A percentile compares a stretch with the other conserved stretches of the same genome.
Evolutionary conservation across 2,888 invertebrate species (phyloP).

Genomic region (Alsophila aescularia): DNA sequence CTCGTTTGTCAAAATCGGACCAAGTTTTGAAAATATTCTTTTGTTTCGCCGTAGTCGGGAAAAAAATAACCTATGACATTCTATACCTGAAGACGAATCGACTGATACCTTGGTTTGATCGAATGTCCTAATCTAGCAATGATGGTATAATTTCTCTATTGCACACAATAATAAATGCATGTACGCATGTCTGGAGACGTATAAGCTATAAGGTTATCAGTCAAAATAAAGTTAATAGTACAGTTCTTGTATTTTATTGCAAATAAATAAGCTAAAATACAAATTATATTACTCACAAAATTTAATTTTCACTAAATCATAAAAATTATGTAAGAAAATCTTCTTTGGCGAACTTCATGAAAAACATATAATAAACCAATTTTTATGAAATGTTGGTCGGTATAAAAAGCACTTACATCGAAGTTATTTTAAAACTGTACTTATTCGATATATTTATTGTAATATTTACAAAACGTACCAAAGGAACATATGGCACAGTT

Average conservation of each 20-base stretch:
- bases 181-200: too few relatives aligned
- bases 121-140: too few relatives aligned
- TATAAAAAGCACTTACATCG: constrained; percentile 26
- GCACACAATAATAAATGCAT: too few relatives aligned
- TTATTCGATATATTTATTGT: constrained; percentile 28
- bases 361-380: constrained; percentile 30
- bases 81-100: too few relatives aligned
- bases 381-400: constrained; percentile 19
- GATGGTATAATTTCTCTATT: too few relatives aligned
- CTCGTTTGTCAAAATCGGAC: too few relatives aligned
- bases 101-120: too few relatives aligned
- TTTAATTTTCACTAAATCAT: constrained; percentile 44
- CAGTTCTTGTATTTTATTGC: constrained; percentile 58
- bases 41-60: too few relatives aligned
- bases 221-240: constrained; percentile 22
- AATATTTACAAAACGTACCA: constrained; percentile 42
- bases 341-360: constrained; percentile 46
- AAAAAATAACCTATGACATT: too few relatives aligned
- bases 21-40: too few relatives aligned
- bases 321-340: constrained; percentile 49
- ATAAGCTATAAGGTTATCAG: too few relatives aligned
- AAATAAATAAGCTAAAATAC: constrained; percentile 75
- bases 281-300: constrained; percentile 59
- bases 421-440: constrained; percentile 29
- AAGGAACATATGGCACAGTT: constrained; percentile 36